Evolutionary conservation across 1,140 invertebrate species (phyloP), one percentile per base, ranked within the genome.

Genomic region (Mesaphorura yosii): DNA sequence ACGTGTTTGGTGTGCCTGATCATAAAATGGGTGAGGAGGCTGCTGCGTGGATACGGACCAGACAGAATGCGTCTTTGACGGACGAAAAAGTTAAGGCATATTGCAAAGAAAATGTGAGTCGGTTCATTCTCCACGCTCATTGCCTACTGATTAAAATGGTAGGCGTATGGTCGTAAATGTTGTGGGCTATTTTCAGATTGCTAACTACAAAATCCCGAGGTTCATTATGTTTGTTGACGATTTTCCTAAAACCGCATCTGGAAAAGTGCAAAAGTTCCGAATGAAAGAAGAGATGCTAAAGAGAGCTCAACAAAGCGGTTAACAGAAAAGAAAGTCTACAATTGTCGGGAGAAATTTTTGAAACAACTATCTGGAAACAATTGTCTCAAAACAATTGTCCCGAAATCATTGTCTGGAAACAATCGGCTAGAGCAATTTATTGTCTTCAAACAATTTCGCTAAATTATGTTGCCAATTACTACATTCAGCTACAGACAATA

Each of bases 1-100:
- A 78, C 67, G 72, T 79, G 27, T 69, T 78, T 58, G 78, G 79
- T 19, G 71, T 81, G 3, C 77, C 79, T 15, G 79, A 82, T 64
- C 64, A 73, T 42, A 66, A 78, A 28, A 65, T 78, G 54, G 79
- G 79, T 3, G 79, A 82, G 65, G 75, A 77, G 53, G 66, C 79
- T 7, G 78, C 73, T 66, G 77, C 73, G 14, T 80, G 77, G 72
- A 69, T 81, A 42, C 61, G 69, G 54, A 41, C 75, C 3, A 72
- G 72, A 56, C 62, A 68, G 6, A 64, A 66, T 17, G 63, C 57
- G 23, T 64, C 63, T 5, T 44, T 70, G 2, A 71, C 68, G 7
- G 70, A 55, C 23, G 60, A 75, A 20, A 71, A 76, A 51, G 62
- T 81, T 2, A 72, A 68, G 57, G 64, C 70, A 5, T 79, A 69